Evolutionary conservation across 64 coral and sea anemone species (phyloP).

Genomic region (Cladopsammia gracilis): DNA sequence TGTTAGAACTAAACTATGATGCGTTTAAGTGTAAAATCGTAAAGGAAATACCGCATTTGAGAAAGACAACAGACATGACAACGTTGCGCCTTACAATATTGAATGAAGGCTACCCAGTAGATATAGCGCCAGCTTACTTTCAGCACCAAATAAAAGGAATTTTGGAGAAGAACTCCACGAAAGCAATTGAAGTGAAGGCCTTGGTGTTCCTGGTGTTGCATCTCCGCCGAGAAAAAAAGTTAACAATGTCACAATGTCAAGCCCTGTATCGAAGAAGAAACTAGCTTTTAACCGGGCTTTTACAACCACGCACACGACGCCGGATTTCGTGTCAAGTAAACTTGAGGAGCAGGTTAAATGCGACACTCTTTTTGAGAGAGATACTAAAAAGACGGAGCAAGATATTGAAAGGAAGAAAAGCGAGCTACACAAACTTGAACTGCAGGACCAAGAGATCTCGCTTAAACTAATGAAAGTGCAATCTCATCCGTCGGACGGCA

Average conservation of each 20-base stretch:
- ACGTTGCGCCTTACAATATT: slow-evolving; percentile 19
- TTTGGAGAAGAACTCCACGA: slow-evolving; percentile 32
- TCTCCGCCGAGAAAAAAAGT: no score
- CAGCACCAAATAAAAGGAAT: slow-evolving; percentile 47
- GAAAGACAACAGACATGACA: slow-evolving; percentile 2
- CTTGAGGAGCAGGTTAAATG: slow-evolving; percentile 27
- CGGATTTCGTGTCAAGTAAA: not conserved
- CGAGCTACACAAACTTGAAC: slow-evolving; percentile 37
- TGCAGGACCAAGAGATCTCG: slow-evolving; percentile 35
- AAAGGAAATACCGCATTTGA: slow-evolving; percentile 31
- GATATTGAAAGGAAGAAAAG: slow-evolving; percentile 45
- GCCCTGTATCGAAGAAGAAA: no score
- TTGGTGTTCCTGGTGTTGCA: slow-evolving; percentile 3
- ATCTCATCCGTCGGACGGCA: slow-evolving; percentile 41
- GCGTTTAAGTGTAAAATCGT: not conserved
- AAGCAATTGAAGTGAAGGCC: slow-evolving; percentile 52
- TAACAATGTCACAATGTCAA: no score
- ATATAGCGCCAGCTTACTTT: slow-evolving; percentile 22
- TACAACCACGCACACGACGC: not conserved
- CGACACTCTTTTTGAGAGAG: slow-evolving; percentile 51
- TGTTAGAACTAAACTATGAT: no score
- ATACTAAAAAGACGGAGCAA: slow-evolving; percentile 12
- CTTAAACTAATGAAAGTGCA: not conserved
- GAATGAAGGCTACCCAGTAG: slow-evolving; percentile 29
- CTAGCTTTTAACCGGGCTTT: not conserved